A percentile compares a stretch with the other conserved stretches of the same genome.
Evolutionary conservation across 2,113 vertebrate species (phyloP).

Genomic region (Strix aluco): DNA sequence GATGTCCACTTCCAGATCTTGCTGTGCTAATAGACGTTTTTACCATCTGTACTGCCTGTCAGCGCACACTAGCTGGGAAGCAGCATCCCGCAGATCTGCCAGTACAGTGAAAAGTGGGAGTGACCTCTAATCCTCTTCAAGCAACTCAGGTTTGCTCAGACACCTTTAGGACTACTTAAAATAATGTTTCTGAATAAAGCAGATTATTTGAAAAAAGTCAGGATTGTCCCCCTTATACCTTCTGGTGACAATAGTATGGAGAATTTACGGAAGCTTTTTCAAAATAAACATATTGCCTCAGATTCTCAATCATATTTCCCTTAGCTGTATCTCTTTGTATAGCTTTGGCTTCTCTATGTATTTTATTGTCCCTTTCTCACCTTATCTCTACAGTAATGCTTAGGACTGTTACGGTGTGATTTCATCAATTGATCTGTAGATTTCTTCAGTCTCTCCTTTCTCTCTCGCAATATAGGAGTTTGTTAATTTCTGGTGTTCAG

Average conservation of each 20-base stretch:
- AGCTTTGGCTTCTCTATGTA: rapidly evolving
- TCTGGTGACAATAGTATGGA: not conserved
- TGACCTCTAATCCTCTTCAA: not conserved
- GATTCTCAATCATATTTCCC: not conserved
- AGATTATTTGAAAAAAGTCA: not conserved
- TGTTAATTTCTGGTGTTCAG: not conserved
- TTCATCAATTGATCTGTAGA: not conserved
- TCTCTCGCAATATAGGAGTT: not conserved
- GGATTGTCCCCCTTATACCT: not conserved
- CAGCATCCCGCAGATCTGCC: not conserved
- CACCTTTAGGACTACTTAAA: not conserved
- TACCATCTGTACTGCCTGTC: not conserved
- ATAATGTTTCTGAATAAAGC: not conserved
- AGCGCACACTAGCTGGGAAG: rapidly evolving
- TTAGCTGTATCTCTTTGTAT: not conserved
- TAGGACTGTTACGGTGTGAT: not conserved
- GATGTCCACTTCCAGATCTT: not conserved
- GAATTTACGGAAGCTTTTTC: not conserved
- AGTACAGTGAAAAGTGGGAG: rapidly evolving
- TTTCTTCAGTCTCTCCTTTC: not conserved
- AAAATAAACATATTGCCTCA: not conserved
- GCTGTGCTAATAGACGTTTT: not conserved
- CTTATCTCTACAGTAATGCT: not conserved
- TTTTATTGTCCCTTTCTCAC: not conserved
- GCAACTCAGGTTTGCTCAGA: not conserved